Base-by-base conservation (phyloP, 2,113 vertebrate species). In the Aspidoscelis tigris region DNA sequence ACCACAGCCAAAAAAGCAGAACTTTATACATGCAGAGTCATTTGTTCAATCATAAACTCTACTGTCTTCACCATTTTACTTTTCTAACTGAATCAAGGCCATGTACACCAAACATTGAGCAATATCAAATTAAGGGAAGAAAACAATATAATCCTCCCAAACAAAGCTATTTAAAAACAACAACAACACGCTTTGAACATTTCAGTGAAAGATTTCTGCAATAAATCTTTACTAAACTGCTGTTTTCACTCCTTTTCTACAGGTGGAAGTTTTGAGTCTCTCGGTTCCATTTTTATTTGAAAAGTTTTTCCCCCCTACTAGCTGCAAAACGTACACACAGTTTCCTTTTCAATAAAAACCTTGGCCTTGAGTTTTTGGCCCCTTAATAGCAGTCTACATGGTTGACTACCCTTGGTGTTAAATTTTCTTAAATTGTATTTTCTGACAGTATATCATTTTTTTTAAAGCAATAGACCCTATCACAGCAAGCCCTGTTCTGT, bases 361-460 rank as follows among this genome's bases (percentile, higher is more conserved):
- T 83, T 85, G 92, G 94, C 95, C 96, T 96, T 96, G 95, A 95
- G 94, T 95, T 96, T 84, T 95, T 94, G 93, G 93, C 92, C 94
- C 93, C 90, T 96, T 96, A 96, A 96, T 95, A 96, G 95, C 94
- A 95, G 93, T 93, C 95, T 95, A 89, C 93, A 95, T 94, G 95
- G 94, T 95, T 73, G 95, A 88, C 94, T 96, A 95, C 95, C 94
- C 93, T 94, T 93, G 94, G 95, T 94, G 95, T 94, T 96, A 96
- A 95, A 96, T 96, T 96, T 96, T 96, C 95, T 95, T 95, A 96
- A 96, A 96, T 96, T 96, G 96, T 96, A 94, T 96, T 96, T 85
- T 96, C 95, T 96, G 95, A 96, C 96, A 95, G 95, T 95, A 92
- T 95, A 95, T 95, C 95, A 95, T 96, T 96, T 96, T 96, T 96